These are phyloP conservation scores for Oscheius sp. DNA, from an alignment of 2,888 invertebrate genomes.

Conservation along the genomic window DNA sequence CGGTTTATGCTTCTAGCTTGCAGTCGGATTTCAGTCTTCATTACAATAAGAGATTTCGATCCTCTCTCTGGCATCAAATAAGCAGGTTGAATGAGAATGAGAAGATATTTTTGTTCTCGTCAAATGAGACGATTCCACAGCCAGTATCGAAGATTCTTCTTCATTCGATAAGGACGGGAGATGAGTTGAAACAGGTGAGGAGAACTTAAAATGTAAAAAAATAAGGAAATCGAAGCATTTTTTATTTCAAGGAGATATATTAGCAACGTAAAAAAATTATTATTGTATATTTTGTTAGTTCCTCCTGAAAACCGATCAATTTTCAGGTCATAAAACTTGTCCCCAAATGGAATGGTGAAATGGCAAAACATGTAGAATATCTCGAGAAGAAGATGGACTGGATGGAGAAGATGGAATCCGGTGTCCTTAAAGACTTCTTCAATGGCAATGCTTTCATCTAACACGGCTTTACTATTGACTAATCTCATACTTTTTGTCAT, in stretches of 20 bases:
- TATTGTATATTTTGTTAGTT: neutral
- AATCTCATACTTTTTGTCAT: no score
- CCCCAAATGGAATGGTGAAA: conserved; percentile 57
- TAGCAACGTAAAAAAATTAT: neutral
- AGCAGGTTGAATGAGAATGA: conserved; percentile 54
- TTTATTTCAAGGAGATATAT: neutral
- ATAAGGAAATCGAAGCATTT: neutral
- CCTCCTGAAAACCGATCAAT: conserved; percentile 4
- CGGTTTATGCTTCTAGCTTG: conserved; percentile 58
- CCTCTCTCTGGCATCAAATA: conserved; percentile 48
- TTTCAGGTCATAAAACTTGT: conserved; percentile 50
- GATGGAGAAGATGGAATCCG: conserved; percentile 45
- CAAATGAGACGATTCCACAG: conserved; percentile 42
- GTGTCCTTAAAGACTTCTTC: conserved; percentile 47
- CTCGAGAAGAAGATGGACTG: conserved; percentile 59
- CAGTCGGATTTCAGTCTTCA: conserved; percentile 56
- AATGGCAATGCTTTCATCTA: conserved; percentile 28
- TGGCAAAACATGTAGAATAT: conserved; percentile 61
- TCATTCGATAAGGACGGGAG: conserved; percentile 59
- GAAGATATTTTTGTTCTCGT: conserved; percentile 61
- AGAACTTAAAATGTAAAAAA: neutral
- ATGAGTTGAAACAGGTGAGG: conserved; percentile 59
- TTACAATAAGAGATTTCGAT: conserved; percentile 51
- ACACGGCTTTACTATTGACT: neutral
- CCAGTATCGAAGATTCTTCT: conserved; percentile 49